Percentiles rank a stretch among this genome's conserved stretches.
These are phyloP conservation scores for Tetrao urogallus DNA, from an alignment of 2,113 vertebrate genomes.

Conservation along the genomic window DNA sequence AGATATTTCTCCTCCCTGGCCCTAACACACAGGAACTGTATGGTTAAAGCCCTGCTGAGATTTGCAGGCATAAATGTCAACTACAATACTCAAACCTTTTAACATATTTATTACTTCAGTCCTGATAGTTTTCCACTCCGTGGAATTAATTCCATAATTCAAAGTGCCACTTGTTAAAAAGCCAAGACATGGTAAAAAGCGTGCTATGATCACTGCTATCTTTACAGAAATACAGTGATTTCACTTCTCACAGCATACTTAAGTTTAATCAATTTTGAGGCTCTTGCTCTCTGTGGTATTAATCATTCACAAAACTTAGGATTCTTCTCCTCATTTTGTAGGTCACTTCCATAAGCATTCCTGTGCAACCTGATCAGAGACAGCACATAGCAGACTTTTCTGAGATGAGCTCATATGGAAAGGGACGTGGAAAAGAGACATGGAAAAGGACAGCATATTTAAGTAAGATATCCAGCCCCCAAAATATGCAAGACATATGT, in stretches of 20 bases:
- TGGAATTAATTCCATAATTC: conserved; percentile 63
- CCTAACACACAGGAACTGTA: background rate
- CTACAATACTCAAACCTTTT: conserved; percentile 46
- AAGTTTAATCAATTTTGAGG: conserved; percentile 48
- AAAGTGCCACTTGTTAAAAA: conserved; percentile 66
- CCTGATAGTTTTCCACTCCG: conserved; percentile 50
- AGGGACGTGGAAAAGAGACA: background rate
- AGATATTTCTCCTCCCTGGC: background rate
- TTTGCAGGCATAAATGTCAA: conserved; percentile 49
- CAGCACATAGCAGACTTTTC: background rate
- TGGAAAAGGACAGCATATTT: background rate
- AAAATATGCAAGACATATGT: background rate
- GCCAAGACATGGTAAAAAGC: conserved; percentile 42
- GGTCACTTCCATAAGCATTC: conserved; percentile 13
- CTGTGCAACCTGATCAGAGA: background rate
- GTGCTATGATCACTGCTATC: conserved; percentile 30
- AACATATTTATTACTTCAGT: conserved; percentile 50
- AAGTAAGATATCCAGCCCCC: background rate
- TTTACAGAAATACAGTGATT: conserved; percentile 50
- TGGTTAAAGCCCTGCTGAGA: conserved; percentile 2
- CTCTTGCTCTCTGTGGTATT: conserved; percentile 25
- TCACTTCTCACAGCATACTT: conserved; percentile 47
- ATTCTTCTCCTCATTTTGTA: conserved; percentile 30
- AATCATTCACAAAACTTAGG: conserved; percentile 36
- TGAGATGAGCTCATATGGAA: background rate